These are phyloP conservation scores for Lepidocolaptes lacrymiger DNA, from an alignment of 2,797 vertebrate genomes.

Conservation along the genomic window DNA sequence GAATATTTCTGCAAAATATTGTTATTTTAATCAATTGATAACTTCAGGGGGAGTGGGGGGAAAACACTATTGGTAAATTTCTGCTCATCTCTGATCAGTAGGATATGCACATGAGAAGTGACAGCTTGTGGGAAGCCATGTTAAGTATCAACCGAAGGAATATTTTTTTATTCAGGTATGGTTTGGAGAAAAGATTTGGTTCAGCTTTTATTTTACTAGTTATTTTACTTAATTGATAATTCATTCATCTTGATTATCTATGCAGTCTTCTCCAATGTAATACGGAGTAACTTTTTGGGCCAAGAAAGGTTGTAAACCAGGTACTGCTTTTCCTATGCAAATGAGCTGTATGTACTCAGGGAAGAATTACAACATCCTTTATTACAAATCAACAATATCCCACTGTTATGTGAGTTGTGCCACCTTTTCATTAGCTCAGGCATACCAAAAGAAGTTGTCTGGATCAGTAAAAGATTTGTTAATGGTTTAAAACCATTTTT, in stretches of 20 bases:
- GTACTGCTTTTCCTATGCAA: neutral
- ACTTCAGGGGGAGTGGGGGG: neutral
- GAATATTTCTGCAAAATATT: neutral
- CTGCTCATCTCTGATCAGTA: neutral
- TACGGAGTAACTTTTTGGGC: neutral
- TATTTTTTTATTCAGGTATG: neutral
- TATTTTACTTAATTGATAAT: neutral
- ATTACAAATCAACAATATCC: neutral
- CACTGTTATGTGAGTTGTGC: neutral
- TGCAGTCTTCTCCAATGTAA: neutral
- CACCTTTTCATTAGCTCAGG: neutral
- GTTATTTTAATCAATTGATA: neutral
- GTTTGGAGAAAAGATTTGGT: neutral
- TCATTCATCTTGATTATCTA: neutral
- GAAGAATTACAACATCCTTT: neutral
- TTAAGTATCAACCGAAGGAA: neutral
- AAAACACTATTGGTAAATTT: neutral
- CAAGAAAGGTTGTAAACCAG: rapidly evolving
- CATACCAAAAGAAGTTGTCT: neutral
- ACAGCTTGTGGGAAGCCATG: rapidly evolving
- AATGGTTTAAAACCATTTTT: neutral
- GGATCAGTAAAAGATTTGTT: neutral
- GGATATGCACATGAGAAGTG: neutral
- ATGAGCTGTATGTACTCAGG: neutral
- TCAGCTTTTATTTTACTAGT: neutral